A percentile compares a stretch with the other conserved stretches of the same genome.
Conservation (phyloP, 2,888 invertebrate genomes). For the Pammene aurita region DNA sequence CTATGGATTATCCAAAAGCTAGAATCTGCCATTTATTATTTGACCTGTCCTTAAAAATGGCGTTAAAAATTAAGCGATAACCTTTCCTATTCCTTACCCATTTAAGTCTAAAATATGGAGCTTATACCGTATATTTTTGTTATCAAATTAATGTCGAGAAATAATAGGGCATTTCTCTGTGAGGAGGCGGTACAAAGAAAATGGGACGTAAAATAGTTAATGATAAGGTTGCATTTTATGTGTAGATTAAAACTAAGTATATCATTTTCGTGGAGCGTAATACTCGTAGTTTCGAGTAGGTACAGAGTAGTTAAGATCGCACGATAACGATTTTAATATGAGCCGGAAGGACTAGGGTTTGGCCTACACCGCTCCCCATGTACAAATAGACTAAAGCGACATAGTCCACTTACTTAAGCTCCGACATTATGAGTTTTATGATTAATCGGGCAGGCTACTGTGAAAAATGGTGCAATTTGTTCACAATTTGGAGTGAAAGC, state of each 20-base stretch:
- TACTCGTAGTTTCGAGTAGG: conserved; percentile 69
- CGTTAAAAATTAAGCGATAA: background rate
- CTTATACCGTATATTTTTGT: conserved; percentile 60
- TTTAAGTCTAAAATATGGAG: conserved; percentile 29
- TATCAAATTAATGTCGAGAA: conserved; percentile 80
- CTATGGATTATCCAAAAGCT: too few relatives aligned
- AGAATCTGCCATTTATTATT: too few relatives aligned
- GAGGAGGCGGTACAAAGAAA: conserved; percentile 43
- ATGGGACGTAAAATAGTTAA: conserved; percentile 48
- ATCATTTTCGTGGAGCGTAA: conserved; percentile 75
- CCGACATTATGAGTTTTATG: background rate
- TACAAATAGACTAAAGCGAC: conserved; percentile 4
- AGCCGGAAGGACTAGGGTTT: conserved; percentile 73
- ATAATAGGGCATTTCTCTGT: conserved; percentile 60
- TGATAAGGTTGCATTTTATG: conserved; percentile 58
- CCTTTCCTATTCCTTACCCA: conserved; percentile 6
- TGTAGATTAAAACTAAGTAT: conserved; percentile 61
- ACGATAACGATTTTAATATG: conserved; percentile 81
- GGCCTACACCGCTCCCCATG: conserved; percentile 46
- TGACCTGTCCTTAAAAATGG: too few relatives aligned
- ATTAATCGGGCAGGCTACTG: conserved; percentile 53
- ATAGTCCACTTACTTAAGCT: background rate
- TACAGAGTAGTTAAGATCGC: conserved; percentile 79
- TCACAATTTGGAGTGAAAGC: conserved; percentile 55
- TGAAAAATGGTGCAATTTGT: conserved; percentile 73